A percentile compares a stretch with the other conserved stretches of the same genome.
Evolutionary conservation across 1,140 invertebrate species (phyloP).

Genomic region (Ridgeia piscesae): DNA sequence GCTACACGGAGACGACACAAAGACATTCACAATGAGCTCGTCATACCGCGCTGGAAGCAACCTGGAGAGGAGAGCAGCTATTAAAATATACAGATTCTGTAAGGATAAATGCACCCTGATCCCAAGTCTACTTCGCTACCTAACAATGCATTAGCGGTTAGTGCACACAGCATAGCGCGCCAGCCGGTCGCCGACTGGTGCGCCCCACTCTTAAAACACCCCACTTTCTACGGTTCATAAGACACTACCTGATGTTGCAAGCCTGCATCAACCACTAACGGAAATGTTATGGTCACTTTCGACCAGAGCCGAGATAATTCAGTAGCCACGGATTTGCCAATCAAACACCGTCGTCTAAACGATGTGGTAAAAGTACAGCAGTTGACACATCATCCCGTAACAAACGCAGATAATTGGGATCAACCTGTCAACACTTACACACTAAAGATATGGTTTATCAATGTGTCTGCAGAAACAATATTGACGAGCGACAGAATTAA

Average conservation of each 20-base stretch:
- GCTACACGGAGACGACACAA: background rate
- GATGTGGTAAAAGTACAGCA: background rate
- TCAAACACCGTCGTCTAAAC: background rate
- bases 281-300: background rate
- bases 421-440: background rate
- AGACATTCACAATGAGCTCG: background rate
- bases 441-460: background rate
- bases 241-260: background rate
- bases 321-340: background rate
- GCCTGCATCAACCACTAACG: background rate
- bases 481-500: background rate
- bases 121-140: constrained; percentile 3
- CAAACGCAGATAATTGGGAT: background rate
- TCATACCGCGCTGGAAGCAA: background rate
- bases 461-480: background rate
- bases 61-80: background rate
- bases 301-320: background rate
- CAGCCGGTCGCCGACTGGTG: background rate
- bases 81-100: constrained; percentile 6
- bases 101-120: background rate
- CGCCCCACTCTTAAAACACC: background rate
- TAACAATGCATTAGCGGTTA: constrained; percentile 5
- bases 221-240: background rate
- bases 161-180: background rate
- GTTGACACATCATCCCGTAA: background rate